Evolutionary conservation across 2,113 vertebrate species (phyloP).

Genomic region (Crotalus helleri): DNA sequence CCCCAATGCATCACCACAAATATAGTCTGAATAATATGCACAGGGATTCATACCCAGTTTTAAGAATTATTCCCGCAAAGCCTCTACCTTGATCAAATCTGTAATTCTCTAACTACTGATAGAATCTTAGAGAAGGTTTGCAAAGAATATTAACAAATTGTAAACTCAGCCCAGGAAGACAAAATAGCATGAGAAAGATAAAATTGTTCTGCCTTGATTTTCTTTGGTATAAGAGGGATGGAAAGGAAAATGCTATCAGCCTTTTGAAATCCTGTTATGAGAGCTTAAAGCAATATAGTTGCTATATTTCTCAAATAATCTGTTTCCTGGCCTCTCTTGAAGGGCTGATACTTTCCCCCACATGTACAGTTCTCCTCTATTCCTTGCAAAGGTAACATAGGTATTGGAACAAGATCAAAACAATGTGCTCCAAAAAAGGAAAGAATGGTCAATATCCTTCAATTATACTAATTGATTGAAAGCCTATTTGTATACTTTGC

Average conservation of each 20-base stretch:
- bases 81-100: neutral
- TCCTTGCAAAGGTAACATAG: neutral
- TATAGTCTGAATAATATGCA: neutral
- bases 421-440: neutral
- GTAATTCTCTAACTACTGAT: neutral
- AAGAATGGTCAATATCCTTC: neutral
- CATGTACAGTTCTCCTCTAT: neutral
- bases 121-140: neutral
- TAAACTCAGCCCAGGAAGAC: neutral
- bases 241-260: neutral
- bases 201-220: neutral
- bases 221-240: neutral
- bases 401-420: neutral
- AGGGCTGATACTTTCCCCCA: neutral
- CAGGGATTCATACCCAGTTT: neutral
- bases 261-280: neutral
- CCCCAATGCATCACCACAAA: neutral
- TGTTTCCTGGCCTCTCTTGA: neutral
- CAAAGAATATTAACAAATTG: neutral
- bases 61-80: neutral
- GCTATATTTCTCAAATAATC: neutral
- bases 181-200: neutral
- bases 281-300: neutral
- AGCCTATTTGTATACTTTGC: no score
- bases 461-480: neutral